Base-by-base conservation (phyloP, 2,113 vertebrate species). In the Rhizomys pruinosus region DNA sequence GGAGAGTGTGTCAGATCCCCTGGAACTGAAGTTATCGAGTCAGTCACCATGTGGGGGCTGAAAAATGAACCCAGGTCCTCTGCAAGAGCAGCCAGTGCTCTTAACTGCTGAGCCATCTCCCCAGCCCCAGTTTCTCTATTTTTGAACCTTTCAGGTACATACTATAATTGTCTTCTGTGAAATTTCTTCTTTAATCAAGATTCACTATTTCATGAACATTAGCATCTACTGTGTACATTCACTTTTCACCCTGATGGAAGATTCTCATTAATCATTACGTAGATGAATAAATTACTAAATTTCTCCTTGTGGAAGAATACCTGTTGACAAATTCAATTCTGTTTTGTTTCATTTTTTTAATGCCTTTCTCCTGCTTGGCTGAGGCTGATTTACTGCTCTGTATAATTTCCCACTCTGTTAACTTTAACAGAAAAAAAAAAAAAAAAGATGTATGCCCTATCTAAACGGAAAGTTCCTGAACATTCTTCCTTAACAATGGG, bases 261-360 rank as follows among this genome's bases (percentile, higher is more conserved):
- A 79, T 37, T 44, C 52, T 89, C 61, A 84, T 39, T 80, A 80
- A 87, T 63, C 17, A 55, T n/a, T n/a, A 63, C 3, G 47, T 32
- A 25, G 52, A 19, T 89, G n/a, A 94, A 55, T 76, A 84, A 89
- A 64, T 87, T 55, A 42, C 93, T 84, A 88, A 55, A 59, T 57
- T 69, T 89, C 22, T 85, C 44, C 87, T 77, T 74, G 2, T 89
- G 37, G 63, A 64, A 63, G 57, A 92, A 92, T 71, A 80, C 47
- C 32, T 0, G 32, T 44, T 87, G 91, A 81, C 72, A n/a, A 89
- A 82, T 34, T 93, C 74, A 89, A 66, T 86, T 91, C 34, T 84
- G 32, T 86, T 64, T 97, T 90, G 78, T 34, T 69, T 89, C 82
- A n/a, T 64, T 97, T 90, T 82, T 34, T 69, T 89, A 86, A n/a